Conservation (phyloP, 2,888 invertebrate species). For the Chironomus riparius region DNA sequence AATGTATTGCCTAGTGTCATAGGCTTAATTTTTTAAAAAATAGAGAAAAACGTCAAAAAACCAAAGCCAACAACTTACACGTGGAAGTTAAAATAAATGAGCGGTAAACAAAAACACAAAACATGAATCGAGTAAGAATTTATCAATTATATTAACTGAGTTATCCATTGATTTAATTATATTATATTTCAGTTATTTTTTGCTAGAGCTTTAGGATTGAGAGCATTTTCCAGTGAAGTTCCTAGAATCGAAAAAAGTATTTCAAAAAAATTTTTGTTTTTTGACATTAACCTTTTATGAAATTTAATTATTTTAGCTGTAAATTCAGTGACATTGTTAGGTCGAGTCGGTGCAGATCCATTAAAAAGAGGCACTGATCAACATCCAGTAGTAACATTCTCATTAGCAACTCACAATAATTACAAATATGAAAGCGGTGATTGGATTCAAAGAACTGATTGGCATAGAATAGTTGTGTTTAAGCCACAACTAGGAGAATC, state of each 20-base stretch:
- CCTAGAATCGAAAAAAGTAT: constrained; percentile 19
- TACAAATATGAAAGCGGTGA: constrained; percentile 75
- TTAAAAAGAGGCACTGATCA: constrained; percentile 71
- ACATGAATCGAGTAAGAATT: neutral
- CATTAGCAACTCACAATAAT: constrained; percentile 80
- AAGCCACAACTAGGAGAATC: constrained; percentile 72
- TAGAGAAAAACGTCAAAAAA: no score
- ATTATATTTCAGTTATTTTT: neutral
- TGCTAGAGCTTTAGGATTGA: neutral
- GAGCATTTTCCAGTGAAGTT: neutral
- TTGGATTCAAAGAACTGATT: constrained; percentile 76
- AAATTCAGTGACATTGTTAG: constrained; percentile 75
- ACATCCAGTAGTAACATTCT: constrained; percentile 81
- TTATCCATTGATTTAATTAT: neutral
- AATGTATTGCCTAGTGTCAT: no score
- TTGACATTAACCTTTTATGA: neutral
- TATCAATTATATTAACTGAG: neutral
- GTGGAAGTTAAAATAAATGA: no score
- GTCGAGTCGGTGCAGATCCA: constrained; percentile 82
- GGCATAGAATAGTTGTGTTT: constrained; percentile 85
- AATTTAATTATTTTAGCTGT: constrained; percentile 48
- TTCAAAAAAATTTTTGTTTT: neutral
- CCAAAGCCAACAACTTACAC: no score
- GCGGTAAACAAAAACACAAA: neutral
- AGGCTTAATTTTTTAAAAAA: no score